Evolutionary conservation across 2,888 invertebrate species (phyloP).

Genomic region (Epinotia demarniana): DNA sequence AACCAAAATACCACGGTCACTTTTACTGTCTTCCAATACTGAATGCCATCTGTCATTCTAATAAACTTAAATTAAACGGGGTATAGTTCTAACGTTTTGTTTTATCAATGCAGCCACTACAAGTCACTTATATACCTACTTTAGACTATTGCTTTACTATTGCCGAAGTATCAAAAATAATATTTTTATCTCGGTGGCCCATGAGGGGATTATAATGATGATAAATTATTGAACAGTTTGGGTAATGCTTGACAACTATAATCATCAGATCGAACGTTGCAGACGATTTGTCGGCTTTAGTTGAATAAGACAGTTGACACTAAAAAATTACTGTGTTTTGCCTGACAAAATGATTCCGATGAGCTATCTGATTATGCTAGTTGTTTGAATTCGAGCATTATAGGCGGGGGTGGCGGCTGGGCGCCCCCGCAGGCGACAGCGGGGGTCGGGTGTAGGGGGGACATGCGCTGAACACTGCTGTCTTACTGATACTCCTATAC

Average conservation of each 20-base stretch:
- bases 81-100: no score
- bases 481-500: neutral
- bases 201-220: neutral
- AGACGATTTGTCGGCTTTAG: neutral
- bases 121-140: neutral
- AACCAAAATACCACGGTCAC: no score
- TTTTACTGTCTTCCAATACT: no score
- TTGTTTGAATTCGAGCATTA: neutral
- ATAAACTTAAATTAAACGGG: no score
- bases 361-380: neutral
- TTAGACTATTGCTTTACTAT: neutral
- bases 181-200: neutral
- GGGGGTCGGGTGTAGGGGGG: neutral
- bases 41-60: no score
- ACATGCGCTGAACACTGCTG: neutral
- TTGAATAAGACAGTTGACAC: neutral
- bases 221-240: neutral
- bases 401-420: constrained; percentile 34
- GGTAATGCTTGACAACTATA: neutral
- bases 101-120: no score
- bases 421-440: constrained; percentile 8
- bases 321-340: neutral
- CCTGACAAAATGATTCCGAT: neutral
- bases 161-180: neutral
- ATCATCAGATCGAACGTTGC: neutral